Evolutionary conservation across 1,140 invertebrate species (phyloP), one percentile per base, ranked within the genome.

Genomic region (Lordiphosa mommai): DNA sequence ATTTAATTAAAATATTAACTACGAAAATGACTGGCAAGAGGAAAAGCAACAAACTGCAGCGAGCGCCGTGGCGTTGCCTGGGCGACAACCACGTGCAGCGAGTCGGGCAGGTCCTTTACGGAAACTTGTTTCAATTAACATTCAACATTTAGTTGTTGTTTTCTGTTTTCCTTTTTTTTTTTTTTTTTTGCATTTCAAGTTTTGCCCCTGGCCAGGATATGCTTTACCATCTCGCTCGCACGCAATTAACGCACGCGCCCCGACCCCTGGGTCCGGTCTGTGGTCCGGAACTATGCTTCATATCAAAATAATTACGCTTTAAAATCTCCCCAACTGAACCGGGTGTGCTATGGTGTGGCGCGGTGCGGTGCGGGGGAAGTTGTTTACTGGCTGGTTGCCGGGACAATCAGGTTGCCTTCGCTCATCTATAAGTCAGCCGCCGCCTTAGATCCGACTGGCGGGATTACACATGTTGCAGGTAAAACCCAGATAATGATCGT

Each of bases 1-100:
- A 86, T 86, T 86, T 86, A 86, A 86, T 86, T 86, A 86, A 86
- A 86, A 86, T 86, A 86, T 86, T 86, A 86, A 82, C 76, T 73
- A 82, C 85, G 64, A 82, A 76, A 86, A 66, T 82, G 68, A 73
- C 55, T 33, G 41, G 51, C 51, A 33, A 46, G 47, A 44, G 7
- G n/a, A 55, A 30, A 65, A 55, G 37, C 23, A 60, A 44, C 37
- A 49, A 52, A 50, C 61, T 48, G 34, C 44, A 56, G 40, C 34
- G 17, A 20, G 17, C 17, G 17, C 17, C 17, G 17, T 20, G 17
- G 13, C 38, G 49, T 61, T 60, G 53, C 48, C 30, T 29, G 41
- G 23, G 7, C 37, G 48, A 43, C 30, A 32, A 13, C 16, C 17
- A 10, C 47, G 29, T 12, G 14, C 12, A 32, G 34, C 61, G 44